Conservation (phyloP, 92 coral and sea anemone genomes). For the Virgularia gustaviana region DNA sequence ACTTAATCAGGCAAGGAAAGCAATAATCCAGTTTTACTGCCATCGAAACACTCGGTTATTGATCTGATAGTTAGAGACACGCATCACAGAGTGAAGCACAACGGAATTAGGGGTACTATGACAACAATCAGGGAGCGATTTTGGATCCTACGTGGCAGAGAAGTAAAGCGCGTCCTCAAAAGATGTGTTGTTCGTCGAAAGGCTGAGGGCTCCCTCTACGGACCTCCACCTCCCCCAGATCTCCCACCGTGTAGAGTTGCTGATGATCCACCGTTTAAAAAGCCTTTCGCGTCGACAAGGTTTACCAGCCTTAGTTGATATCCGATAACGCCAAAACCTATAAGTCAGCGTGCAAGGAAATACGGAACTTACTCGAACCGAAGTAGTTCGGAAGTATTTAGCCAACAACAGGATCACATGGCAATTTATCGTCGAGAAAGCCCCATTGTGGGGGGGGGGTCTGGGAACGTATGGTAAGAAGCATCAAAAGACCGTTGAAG, state of each 20-base stretch:
- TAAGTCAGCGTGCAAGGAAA: slow-evolving; percentile 42
- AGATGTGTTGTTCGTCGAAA: no score
- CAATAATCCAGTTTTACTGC: slow-evolving; percentile 28
- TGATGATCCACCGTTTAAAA: slow-evolving; percentile 52
- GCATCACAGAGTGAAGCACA: slow-evolving; percentile 48
- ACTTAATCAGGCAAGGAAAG: not conserved
- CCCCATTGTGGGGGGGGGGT: slow-evolving; percentile 26
- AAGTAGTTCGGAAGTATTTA: not conserved
- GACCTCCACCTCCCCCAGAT: slow-evolving; percentile 33
- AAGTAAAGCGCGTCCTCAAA: slow-evolving; percentile 47
- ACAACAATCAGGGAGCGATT: slow-evolving; percentile 52
- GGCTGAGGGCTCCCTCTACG: slow-evolving; percentile 40
- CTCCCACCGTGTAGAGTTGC: slow-evolving; percentile 36
- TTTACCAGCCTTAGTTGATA: slow-evolving; percentile 15
- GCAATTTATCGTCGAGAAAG: slow-evolving; percentile 39
- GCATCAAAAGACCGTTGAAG: slow-evolving; percentile 32
- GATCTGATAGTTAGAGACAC: slow-evolving; percentile 27
- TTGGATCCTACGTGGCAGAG: slow-evolving; percentile 57
- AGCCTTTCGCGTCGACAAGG: not conserved
- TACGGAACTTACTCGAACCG: slow-evolving; percentile 26
- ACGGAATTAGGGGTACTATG: slow-evolving; percentile 48
- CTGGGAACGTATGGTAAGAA: no score
- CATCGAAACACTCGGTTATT: slow-evolving; percentile 31
- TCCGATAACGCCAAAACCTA: slow-evolving; percentile 43
- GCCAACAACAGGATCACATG: slow-evolving; percentile 42